Percentiles rank a stretch among this genome's conserved stretches.
phyloP scores from a whole-genome alignment of 1,140 invertebrate species.

The Zeugodacus cucurbitae region DNA sequence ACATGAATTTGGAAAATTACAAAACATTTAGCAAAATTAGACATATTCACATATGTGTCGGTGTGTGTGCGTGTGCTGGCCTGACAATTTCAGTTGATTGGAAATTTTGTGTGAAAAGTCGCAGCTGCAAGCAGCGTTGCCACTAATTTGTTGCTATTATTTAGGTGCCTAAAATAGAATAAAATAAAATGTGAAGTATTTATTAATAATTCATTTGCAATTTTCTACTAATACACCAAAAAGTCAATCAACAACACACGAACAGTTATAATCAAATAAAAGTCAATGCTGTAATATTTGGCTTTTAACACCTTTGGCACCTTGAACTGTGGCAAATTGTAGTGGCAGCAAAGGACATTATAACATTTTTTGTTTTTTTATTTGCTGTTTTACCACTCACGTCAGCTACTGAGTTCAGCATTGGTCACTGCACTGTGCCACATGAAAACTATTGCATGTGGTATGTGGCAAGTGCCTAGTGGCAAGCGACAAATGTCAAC shows the following conservation, averaged over 20 bases:
- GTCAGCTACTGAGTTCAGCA: background rate
- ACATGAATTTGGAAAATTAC: constrained; percentile 19
- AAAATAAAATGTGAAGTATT: background rate
- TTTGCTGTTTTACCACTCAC: background rate
- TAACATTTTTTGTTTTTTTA: background rate
- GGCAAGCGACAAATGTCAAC: constrained; percentile 43
- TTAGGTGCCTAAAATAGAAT: background rate
- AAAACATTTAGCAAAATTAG: constrained; percentile 36
- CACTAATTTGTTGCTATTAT: background rate
- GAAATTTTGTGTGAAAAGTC: background rate
- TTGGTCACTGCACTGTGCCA: background rate
- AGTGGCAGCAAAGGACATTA: background rate
- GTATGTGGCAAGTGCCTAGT: constrained; percentile 18
- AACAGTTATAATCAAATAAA: background rate
- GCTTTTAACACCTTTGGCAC: background rate
- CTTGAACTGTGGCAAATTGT: background rate
- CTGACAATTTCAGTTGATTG: constrained; percentile 16
- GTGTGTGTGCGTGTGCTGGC: background rate
- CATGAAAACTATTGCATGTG: background rate
- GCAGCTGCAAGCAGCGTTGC: background rate
- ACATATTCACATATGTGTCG: background rate
- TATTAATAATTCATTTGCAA: background rate
- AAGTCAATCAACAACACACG: background rate
- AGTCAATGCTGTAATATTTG: background rate
- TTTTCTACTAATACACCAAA: background rate